Conservation (phyloP, 2,888 invertebrate species). For the Patella caerulea region DNA sequence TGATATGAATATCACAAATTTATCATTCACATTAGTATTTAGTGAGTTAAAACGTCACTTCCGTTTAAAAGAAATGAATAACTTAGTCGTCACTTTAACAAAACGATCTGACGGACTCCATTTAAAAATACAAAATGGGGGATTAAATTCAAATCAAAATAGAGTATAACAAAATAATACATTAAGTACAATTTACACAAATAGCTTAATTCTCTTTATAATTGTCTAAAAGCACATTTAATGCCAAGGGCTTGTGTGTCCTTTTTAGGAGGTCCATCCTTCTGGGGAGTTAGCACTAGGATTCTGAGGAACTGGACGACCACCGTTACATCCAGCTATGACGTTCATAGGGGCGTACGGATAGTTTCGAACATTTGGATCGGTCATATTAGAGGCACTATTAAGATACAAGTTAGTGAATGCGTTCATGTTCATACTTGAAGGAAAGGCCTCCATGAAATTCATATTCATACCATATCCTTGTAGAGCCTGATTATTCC, state of each 20-base stretch:
- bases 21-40: too few species aligned
- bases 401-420: not conserved
- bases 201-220: too few species aligned
- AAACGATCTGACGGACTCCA: too few species aligned
- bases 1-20: too few species aligned
- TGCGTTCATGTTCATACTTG: not conserved
- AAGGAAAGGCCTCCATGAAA: slow-evolving; percentile 8
- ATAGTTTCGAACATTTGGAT: not conserved
- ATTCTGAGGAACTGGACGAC: not conserved
- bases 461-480: slow-evolving; percentile 3
- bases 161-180: too few species aligned
- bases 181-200: too few species aligned
- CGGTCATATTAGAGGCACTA: not conserved
- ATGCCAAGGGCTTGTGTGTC: not conserved
- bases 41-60: too few species aligned
- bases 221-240: slow-evolving; percentile 3
- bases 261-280: not conserved
- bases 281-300: not conserved
- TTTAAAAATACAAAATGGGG: too few species aligned
- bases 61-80: too few species aligned
- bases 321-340: not conserved
- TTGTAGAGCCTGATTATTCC: not conserved
- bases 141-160: too few species aligned
- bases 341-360: not conserved
- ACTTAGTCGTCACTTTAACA: too few species aligned